phyloP scores from a whole-genome alignment of 2,113 vertebrate genomes.

The Centropristis striata region DNA sequence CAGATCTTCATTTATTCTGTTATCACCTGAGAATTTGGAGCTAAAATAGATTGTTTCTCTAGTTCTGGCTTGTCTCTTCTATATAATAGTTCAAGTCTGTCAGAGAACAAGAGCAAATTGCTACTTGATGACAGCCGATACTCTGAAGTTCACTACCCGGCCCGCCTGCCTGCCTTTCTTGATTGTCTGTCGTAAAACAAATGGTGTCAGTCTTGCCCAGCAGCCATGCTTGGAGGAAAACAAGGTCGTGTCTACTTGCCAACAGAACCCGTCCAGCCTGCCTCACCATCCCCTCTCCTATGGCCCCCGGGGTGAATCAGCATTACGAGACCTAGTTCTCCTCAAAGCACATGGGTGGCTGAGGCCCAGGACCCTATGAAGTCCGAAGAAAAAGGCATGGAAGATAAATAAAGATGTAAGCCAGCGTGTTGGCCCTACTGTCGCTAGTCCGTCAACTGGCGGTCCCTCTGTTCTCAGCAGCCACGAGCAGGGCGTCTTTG shows the following conservation, averaged over 20 bases:
- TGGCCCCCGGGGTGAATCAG: slow-evolving; percentile 37
- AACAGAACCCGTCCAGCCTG: slow-evolving; percentile 43
- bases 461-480: slow-evolving; percentile 51
- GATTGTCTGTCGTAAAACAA: slow-evolving; percentile 39
- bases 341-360: slow-evolving; percentile 19
- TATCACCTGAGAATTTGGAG: slow-evolving; percentile 12
- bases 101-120: slow-evolving; percentile 26
- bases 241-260: slow-evolving; percentile 43
- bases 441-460: slow-evolving; percentile 44
- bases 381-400: slow-evolving; percentile 28
- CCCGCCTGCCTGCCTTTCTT: background rate
- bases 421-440: slow-evolving; percentile 37
- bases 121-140: slow-evolving; percentile 36
- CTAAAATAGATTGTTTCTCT: slow-evolving; percentile 4
- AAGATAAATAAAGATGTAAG: slow-evolving; percentile 54
- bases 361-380: slow-evolving; percentile 17
- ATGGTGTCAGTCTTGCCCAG: slow-evolving; percentile 55
- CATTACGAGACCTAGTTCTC: slow-evolving; percentile 54
- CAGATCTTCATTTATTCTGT: slow-evolving; percentile 15
- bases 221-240: slow-evolving; percentile 54
- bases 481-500: slow-evolving; percentile 68
- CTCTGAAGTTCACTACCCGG: slow-evolving; percentile 7
- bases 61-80: background rate
- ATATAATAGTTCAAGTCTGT: slow-evolving; percentile 2
- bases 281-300: slow-evolving; percentile 25